Evolutionary conservation across 2,797 vertebrate species (phyloP).

Genomic region (Spinus pinus): DNA sequence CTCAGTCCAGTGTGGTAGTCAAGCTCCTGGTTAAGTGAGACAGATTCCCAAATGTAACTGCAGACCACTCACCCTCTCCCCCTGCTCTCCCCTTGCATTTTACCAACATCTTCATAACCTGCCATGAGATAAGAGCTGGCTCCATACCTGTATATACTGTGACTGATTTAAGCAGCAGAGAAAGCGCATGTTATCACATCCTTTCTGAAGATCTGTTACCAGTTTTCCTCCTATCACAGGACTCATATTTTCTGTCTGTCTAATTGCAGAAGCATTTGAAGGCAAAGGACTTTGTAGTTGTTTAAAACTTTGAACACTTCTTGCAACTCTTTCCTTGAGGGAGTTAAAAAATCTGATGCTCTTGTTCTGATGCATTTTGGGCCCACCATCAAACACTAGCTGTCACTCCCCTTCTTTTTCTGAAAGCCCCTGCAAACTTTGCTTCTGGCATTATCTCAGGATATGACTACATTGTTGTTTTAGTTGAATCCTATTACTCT

Average conservation of each 20-base stretch:
- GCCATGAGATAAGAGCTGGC: background rate
- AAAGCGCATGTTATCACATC: background rate
- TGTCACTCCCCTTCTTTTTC: background rate
- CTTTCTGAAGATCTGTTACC: background rate
- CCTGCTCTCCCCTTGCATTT: background rate
- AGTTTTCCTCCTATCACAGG: background rate
- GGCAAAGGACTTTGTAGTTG: background rate
- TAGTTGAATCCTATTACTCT: background rate
- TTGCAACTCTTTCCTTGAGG: background rate
- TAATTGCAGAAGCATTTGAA: background rate
- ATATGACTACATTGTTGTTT: background rate
- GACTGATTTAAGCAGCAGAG: background rate
- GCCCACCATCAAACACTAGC: background rate
- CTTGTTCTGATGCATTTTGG: background rate
- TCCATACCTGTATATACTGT: background rate
- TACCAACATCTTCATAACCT: background rate
- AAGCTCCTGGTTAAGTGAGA: background rate
- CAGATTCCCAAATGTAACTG: background rate
- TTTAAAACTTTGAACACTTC: background rate
- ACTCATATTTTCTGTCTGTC: background rate
- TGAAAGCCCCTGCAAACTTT: background rate
- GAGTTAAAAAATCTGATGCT: background rate
- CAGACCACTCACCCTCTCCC: background rate
- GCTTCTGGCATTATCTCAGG: background rate
- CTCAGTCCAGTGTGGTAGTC: background rate